Conservation (phyloP, 2,888 invertebrate species). For the Cetonia aurata region DNA sequence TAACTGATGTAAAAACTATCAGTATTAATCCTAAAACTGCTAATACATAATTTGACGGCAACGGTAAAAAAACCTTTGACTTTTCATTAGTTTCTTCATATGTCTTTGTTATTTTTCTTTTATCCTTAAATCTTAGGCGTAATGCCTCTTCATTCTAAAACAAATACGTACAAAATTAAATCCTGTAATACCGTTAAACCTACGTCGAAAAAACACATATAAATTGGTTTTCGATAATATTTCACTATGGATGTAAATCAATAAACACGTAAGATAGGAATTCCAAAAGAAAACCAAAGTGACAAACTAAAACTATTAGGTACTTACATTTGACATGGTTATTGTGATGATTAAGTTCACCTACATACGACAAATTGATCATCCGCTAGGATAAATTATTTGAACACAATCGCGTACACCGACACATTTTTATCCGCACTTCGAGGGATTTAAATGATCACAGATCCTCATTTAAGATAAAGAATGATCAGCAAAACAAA, state of each 20-base stretch:
- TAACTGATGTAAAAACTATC: constrained; percentile 69
- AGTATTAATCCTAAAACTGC: constrained; percentile 69
- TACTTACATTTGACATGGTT: constrained; percentile 39
- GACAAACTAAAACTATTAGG: not conserved
- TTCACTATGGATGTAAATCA: constrained; percentile 15
- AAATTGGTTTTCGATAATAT: not conserved
- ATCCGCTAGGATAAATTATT: constrained; percentile 28
- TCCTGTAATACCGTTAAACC: not conserved
- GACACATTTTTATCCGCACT: constrained; percentile 38
- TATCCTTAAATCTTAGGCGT: constrained; percentile 43
- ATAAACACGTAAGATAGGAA: constrained; percentile 5
- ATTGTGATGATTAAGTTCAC: not conserved
- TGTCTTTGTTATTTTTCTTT: constrained; percentile 17
- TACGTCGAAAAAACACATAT: no score
- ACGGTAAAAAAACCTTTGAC: constrained; percentile 55
- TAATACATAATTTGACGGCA: constrained; percentile 68
- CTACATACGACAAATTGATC: not conserved
- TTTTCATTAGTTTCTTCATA: constrained; percentile 27
- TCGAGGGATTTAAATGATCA: constrained; percentile 21
- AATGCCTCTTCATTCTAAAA: constrained; percentile 43
- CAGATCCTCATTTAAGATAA: constrained; percentile 37
- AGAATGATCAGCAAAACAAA: constrained; percentile 22
- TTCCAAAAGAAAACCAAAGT: constrained; percentile 22
- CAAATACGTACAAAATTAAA: not conserved
- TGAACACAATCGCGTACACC: constrained; percentile 1